Percentiles rank a stretch among this genome's conserved stretches.
These are phyloP conservation scores for Protodeltote pygarga DNA, from an alignment of 2,888 invertebrate species.

Conservation along the genomic window DNA sequence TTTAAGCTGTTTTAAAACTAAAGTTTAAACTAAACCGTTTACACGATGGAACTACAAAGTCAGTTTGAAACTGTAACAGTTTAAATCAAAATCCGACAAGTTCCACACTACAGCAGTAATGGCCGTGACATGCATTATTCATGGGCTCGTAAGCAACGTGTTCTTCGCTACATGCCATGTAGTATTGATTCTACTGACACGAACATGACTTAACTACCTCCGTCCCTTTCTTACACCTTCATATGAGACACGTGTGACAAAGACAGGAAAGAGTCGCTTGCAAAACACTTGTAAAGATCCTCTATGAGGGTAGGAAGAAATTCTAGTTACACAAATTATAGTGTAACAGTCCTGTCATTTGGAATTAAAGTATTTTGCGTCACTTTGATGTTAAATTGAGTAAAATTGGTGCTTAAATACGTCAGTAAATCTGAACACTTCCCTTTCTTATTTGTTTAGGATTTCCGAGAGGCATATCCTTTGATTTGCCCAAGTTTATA, in stretches of 20 bases:
- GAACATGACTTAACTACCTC: constrained; percentile 13
- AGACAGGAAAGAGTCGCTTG: constrained; percentile 5
- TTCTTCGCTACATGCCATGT: constrained; percentile 37
- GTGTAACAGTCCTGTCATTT: constrained; percentile 32
- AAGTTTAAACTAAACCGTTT: constrained; percentile 6
- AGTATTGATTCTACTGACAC: constrained; percentile 45
- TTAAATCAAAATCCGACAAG: constrained; percentile 45
- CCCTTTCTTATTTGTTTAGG: constrained; percentile 7
- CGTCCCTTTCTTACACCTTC: constrained; percentile 30
- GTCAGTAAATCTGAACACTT: constrained; percentile 9
- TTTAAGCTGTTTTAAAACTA: too few relatives aligned
- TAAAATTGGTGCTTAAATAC: constrained; percentile 13
- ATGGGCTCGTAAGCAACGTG: constrained; percentile 40
- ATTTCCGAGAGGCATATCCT: background rate
- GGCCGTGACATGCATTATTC: constrained; percentile 48
- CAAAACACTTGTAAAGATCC: constrained; percentile 11
- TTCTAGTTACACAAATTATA: constrained; percentile 27
- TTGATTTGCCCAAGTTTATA: background rate
- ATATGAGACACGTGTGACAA: constrained; percentile 13
- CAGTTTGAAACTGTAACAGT: constrained; percentile 22
- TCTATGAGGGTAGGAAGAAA: constrained; percentile 27
- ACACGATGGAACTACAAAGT: constrained; percentile 8
- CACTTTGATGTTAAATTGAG: constrained; percentile 30
- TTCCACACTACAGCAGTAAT: constrained; percentile 41
- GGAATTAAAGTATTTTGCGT: constrained; percentile 25